These are phyloP conservation scores for Anguilla rostrata DNA, from an alignment of 2,113 vertebrate species.

Conservation along the genomic window DNA sequence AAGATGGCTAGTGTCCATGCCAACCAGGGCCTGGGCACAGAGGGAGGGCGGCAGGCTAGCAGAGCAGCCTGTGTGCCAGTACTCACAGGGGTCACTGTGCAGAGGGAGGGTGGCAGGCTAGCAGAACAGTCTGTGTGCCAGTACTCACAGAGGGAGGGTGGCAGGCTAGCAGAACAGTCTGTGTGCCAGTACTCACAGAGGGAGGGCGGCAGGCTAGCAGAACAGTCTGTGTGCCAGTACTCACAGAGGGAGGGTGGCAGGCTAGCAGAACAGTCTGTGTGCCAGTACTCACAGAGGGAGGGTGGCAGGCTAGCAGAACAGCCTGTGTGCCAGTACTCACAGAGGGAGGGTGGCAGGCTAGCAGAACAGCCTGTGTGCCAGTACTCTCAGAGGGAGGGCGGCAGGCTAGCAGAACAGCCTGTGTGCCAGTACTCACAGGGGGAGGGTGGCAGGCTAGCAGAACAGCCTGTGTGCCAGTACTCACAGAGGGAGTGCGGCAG, in stretches of 20 bases:
- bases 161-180: no score
- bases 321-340: no score
- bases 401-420: no score
- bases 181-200: not conserved
- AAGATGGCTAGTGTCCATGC: not conserved
- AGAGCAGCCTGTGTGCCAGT: no score
- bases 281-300: not conserved
- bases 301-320: no score
- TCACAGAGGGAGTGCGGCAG: not conserved
- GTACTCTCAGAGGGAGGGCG: not conserved
- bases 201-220: not conserved
- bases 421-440: not conserved
- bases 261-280: no score
- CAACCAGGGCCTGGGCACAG: not conserved
- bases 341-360: not conserved
- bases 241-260: not conserved
- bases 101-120: not conserved
- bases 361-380: no score
- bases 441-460: not conserved
- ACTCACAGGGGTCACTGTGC: no score
- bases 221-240: no score
- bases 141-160: not conserved
- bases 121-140: no score
- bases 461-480: no score
- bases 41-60: not conserved